Evolutionary conservation across 2,797 vertebrate species (phyloP), one percentile per base, ranked within the genome.

Genomic region (Tragopan temminckii): DNA sequence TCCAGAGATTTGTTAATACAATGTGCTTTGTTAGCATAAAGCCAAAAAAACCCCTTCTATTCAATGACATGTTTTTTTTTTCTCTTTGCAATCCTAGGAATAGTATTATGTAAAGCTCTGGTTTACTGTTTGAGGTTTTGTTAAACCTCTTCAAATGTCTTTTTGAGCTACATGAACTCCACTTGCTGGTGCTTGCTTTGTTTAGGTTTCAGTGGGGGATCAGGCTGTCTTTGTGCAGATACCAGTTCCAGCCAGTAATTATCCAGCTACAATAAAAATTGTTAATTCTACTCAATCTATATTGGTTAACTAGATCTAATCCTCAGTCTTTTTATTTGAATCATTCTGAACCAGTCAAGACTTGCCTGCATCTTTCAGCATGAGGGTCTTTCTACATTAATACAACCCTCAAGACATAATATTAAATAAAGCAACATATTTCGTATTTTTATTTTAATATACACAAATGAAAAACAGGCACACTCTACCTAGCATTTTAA

Each of bases 1-100:
- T 89, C 88, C 53, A 80, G 85, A 83, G 86, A 85, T 89, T 90
- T 94, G 42, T 89, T 96, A 93, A 75, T 40, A 21, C 27, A 55
- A 24, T 0, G 5, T 78, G 27, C 58, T 89, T 81, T 95, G 66
- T 88, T 92, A 95, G 48, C 80, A 83, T 78, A 85, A 75, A 95
- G 72, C 3, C 52, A 78, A 87, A 68, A 57, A 55, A 8, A 13
- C 20, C 15, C 25, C 27, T 13, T 61, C 66, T 83, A 40, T 89
- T 87, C 81, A 85, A 68, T 19, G 5, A 50, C 27, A 4, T 36
- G 9, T 21, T 46, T 25, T 6, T 27, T 11, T 36, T 59, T 58
- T 50, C 78, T 53, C 50, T 23, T 33, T 83, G 16, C 69, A 83
- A 1, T 62, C 17, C 15, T 57, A 77, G 20, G 17, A 90, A 69